Conservation (phyloP, 2,113 vertebrate genomes). For the Prietella phreatophila region DNA sequence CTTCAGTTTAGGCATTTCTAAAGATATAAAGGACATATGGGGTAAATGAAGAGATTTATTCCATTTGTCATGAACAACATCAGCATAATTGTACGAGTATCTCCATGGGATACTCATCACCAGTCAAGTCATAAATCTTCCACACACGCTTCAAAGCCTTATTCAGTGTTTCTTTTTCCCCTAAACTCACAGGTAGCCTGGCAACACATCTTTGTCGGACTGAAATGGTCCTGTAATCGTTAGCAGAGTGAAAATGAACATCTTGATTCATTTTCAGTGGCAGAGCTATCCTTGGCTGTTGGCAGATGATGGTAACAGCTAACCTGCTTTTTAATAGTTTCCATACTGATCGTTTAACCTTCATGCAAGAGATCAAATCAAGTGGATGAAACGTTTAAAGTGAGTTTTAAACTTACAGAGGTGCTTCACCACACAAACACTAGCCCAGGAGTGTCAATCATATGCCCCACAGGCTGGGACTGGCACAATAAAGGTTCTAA, state of each 20-base stretch:
- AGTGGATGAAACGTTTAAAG: not conserved
- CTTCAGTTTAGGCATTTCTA: not conserved
- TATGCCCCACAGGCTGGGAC: not conserved
- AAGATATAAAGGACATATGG: slow-evolving; percentile 43
- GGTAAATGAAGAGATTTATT: not conserved
- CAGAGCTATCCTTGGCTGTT: not conserved
- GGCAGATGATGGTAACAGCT: slow-evolving; percentile 26
- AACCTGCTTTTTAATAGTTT: slow-evolving; percentile 6
- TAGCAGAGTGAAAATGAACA: slow-evolving; percentile 53
- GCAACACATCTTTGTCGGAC: slow-evolving; percentile 59
- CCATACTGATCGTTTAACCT: slow-evolving; percentile 46
- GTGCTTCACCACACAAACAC: not conserved
- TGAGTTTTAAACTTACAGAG: not conserved
- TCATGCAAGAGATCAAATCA: slow-evolving; percentile 14
- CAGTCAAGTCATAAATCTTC: slow-evolving; percentile 61
- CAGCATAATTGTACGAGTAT: slow-evolving; percentile 10
- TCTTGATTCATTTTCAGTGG: slow-evolving; percentile 19
- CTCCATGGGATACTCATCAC: slow-evolving; percentile 31
- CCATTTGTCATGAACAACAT: slow-evolving; percentile 23
- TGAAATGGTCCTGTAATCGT: slow-evolving; percentile 64
- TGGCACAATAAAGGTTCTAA: not conserved
- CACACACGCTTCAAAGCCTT: slow-evolving; percentile 67
- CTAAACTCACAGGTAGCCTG: slow-evolving; percentile 53
- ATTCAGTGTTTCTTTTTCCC: slow-evolving; percentile 57
- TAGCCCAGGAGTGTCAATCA: not conserved